Evolutionary conservation across 2,113 vertebrate genomes (phyloP).

Genomic region (Chelonoidis abingdonii): DNA sequence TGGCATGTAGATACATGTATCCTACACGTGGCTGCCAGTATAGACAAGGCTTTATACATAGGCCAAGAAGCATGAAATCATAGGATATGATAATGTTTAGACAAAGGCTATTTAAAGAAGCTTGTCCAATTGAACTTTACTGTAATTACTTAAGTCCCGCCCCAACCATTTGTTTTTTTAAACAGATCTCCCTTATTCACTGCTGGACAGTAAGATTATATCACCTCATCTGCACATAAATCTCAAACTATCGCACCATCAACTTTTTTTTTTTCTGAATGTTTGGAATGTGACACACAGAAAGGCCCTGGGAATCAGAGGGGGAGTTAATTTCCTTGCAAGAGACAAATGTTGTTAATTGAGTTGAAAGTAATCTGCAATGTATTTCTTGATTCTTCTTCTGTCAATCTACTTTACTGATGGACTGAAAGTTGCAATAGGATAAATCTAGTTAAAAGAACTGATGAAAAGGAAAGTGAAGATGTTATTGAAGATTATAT

Average conservation of each 20-base stretch:
- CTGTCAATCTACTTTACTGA: background rate
- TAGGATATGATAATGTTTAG: constrained; percentile 2
- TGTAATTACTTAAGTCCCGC: background rate
- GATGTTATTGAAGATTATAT: background rate
- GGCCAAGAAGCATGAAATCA: background rate
- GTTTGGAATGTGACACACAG: constrained; percentile 37
- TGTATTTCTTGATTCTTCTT: constrained; percentile 45
- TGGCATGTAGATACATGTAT: background rate
- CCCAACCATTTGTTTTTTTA: constrained; percentile 8
- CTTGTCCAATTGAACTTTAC: constrained; percentile 14
- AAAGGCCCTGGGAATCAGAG: constrained; percentile 52
- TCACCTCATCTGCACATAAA: constrained; percentile 47
- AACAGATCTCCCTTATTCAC: constrained; percentile 43
- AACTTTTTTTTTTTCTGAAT: constrained; percentile 47
- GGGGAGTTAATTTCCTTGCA: constrained; percentile 64
- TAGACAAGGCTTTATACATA: background rate
- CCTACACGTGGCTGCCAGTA: background rate
- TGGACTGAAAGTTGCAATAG: background rate
- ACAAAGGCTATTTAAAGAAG: constrained; percentile 5
- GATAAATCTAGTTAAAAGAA: background rate
- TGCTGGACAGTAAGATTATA: constrained; percentile 38
- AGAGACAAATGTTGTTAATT: constrained; percentile 50
- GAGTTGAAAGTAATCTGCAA: constrained; percentile 42
- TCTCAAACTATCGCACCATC: constrained; percentile 48
- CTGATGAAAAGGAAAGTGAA: background rate